Evolutionary conservation across 1,140 invertebrate genomes (phyloP).

Genomic region (Pectinophora gossypiella): DNA sequence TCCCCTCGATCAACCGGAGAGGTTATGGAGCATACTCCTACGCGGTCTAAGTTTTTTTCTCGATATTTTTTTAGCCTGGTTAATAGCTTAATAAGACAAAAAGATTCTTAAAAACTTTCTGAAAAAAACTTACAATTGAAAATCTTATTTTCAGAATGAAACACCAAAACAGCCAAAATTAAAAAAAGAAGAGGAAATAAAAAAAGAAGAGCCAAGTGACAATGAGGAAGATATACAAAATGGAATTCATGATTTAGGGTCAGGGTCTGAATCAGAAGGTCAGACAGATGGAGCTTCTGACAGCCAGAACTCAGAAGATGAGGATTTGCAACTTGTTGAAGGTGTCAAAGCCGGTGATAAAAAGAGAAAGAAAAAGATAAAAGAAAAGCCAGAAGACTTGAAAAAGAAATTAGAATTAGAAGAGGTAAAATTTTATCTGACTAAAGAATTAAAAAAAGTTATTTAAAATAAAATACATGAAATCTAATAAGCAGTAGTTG

Average conservation of each 20-base stretch:
- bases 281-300: conserved; percentile 19
- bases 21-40: no score
- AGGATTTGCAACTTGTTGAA: conserved; percentile 41
- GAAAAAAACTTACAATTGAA: no score
- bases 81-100: no score
- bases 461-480: background rate
- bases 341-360: conserved; percentile 36
- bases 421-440: conserved; percentile 48
- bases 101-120: no score
- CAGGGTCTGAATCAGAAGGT: conserved; percentile 25
- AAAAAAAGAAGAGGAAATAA: conserved; percentile 30
- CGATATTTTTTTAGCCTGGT: background rate
- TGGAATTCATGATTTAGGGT: conserved; percentile 20
- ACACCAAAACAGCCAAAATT: conserved; percentile 11
- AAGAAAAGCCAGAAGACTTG: conserved; percentile 47
- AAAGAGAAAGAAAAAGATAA: conserved; percentile 44
- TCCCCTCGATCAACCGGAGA: no score
- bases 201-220: conserved; percentile 62
- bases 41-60: background rate
- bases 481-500: no score
- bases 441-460: background rate
- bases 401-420: conserved; percentile 69
- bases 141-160: background rate
- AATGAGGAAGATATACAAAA: conserved; percentile 39
- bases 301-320: conserved; percentile 21